A percentile compares a stretch with the other conserved stretches of the same genome.
These are phyloP conservation scores for Monopis laevigella DNA, from an alignment of 2,888 invertebrate genomes.

Conservation along the genomic window DNA sequence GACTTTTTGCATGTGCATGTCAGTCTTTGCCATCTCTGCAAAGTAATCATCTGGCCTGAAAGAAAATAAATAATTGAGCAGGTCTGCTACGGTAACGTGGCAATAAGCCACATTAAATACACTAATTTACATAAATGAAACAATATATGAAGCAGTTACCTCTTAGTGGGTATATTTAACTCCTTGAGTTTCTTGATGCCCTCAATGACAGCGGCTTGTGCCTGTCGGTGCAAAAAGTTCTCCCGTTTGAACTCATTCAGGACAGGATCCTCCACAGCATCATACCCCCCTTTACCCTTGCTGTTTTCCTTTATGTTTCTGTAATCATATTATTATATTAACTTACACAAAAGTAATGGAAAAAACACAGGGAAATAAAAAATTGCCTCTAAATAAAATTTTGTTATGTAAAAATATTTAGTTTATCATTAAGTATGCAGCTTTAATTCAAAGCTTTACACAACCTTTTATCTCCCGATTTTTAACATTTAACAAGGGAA, in stretches of 20 bases:
- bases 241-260: conserved; percentile 94
- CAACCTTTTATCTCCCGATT: no score
- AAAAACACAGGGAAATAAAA: background rate
- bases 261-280: conserved; percentile 78
- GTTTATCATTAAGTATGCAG: no score
- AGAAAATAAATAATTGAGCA: background rate
- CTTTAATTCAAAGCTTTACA: no score
- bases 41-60: conserved; percentile 92
- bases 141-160: conserved; percentile 35
- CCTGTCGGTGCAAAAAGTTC: conserved; percentile 86
- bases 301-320: conserved; percentile 70
- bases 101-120: background rate
- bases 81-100: background rate
- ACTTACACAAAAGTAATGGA: background rate
- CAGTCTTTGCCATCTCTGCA: conserved; percentile 98
- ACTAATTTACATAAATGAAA: no score
- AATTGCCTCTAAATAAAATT: background rate
- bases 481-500: no score
- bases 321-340: conserved; percentile 12
- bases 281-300: conserved; percentile 71
- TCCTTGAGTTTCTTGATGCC: conserved; percentile 81
- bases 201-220: conserved; percentile 85
- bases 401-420: no score
- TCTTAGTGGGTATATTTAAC: conserved; percentile 78
- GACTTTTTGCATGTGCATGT: conserved; percentile 97